A percentile compares a stretch with the other conserved stretches of the same genome.
These are phyloP conservation scores for Nesidiocoris tenuis DNA, from an alignment of 2,888 invertebrate species.

Conservation along the genomic window DNA sequence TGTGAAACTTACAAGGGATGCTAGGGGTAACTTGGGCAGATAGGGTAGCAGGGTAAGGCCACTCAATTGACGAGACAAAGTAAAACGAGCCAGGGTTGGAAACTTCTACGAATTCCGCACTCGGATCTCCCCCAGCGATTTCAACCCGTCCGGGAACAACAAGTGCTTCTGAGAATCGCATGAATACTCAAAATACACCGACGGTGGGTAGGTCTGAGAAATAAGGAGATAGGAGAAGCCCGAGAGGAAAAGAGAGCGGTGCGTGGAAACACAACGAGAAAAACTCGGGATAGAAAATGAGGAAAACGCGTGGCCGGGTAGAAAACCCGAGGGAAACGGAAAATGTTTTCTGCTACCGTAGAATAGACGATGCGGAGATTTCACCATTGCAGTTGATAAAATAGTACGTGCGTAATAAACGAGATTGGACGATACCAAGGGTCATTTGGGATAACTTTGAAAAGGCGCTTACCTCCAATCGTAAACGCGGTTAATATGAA, in stretches of 20 bases:
- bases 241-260: neutral
- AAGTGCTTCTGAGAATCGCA: neutral
- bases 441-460: no score
- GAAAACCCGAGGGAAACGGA: no score
- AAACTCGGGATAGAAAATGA: no score
- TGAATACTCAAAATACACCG: neutral
- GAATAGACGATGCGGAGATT: no score
- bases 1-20: neutral
- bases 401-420: no score
- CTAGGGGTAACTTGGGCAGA: neutral
- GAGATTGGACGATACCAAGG: no score
- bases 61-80: neutral
- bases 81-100: neutral
- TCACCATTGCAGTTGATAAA: no score
- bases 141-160: neutral
- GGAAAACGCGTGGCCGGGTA: no score
- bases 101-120: neutral
- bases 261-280: no score
- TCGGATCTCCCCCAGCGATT: neutral
- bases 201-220: neutral
- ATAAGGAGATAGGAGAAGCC: neutral
- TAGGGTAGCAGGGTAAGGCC: neutral
- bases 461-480: no score
- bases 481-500: no score
- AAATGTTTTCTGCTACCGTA: no score